phyloP scores from a whole-genome alignment of 2,113 vertebrate genomes.

The Illadopsis cleaveri region DNA sequence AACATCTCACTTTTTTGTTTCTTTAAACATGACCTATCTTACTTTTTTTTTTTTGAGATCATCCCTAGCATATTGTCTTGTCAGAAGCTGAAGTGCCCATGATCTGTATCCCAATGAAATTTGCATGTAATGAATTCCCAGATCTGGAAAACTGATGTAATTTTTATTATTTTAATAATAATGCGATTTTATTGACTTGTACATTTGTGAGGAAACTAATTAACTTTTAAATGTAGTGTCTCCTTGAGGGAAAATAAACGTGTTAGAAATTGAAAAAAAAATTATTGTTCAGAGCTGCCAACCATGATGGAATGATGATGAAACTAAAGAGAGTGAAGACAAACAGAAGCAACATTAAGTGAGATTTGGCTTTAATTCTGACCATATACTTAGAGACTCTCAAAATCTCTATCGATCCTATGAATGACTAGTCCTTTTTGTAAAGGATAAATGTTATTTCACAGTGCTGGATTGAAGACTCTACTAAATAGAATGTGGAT shows the following conservation, averaged over 20 bases:
- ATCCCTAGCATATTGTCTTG: background rate
- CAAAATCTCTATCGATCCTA: background rate
- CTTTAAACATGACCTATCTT: background rate
- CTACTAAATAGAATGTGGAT: background rate
- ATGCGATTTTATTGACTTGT: constrained; percentile 11
- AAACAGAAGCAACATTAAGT: background rate
- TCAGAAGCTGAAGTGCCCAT: background rate
- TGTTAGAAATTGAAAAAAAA: background rate
- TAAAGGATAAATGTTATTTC: background rate
- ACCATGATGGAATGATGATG: background rate
- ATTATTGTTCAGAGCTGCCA: background rate
- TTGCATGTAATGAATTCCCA: background rate
- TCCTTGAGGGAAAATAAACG: background rate
- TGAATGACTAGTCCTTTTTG: background rate
- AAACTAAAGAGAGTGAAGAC: background rate
- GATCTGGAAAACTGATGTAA: background rate
- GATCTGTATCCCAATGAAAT: background rate
- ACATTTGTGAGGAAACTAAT: constrained; percentile 40
- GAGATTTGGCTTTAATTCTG: background rate
- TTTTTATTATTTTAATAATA: constrained; percentile 26
- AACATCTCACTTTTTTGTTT: background rate
- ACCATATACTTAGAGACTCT: background rate
- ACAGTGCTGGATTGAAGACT: background rate
- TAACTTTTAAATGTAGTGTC: background rate
- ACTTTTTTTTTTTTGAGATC: background rate